Evolutionary conservation across 2,888 invertebrate species (phyloP).

Genomic region (Schrankia costaestrigalis): DNA sequence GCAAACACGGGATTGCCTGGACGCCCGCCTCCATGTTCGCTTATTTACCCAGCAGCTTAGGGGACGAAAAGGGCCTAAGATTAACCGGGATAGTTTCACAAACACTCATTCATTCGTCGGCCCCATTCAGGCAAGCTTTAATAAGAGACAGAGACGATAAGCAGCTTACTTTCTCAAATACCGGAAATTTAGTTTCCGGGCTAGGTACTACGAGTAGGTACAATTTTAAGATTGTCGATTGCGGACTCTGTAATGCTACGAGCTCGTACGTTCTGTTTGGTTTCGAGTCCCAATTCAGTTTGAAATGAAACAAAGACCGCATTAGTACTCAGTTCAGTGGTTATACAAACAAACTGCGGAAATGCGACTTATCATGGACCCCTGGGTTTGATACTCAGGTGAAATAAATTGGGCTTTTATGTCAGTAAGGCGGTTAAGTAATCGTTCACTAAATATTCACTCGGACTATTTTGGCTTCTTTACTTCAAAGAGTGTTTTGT

Average conservation of each 20-base stretch:
- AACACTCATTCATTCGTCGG: constrained; percentile 50
- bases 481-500: too few relatives aligned
- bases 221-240: constrained; percentile 42
- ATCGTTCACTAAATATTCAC: too few relatives aligned
- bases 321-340: constrained; percentile 19
- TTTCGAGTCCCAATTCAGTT: constrained; percentile 12
- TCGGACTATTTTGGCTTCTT: too few relatives aligned
- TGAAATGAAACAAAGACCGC: constrained; percentile 14
- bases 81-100: constrained; percentile 42
- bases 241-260: constrained; percentile 15
- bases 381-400: too few relatives aligned
- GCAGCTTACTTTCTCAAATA: constrained; percentile 56
- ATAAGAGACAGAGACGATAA: constrained; percentile 51
- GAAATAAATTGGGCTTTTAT: too few relatives aligned
- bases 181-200: constrained; percentile 51
- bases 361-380: too few relatives aligned
- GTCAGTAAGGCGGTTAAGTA: too few relatives aligned
- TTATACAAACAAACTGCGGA: background rate
- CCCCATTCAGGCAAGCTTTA: constrained; percentile 51
- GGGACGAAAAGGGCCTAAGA: constrained; percentile 36
- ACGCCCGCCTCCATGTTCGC: constrained; percentile 27
- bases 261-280: constrained; percentile 17
- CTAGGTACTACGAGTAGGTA: too few relatives aligned
- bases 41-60: constrained; percentile 45
- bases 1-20: constrained; percentile 21